A percentile compares a stretch with the other conserved stretches of the same genome.
Evolutionary conservation across 2,888 invertebrate species (phyloP).

Genomic region (Parnassius smintheus): DNA sequence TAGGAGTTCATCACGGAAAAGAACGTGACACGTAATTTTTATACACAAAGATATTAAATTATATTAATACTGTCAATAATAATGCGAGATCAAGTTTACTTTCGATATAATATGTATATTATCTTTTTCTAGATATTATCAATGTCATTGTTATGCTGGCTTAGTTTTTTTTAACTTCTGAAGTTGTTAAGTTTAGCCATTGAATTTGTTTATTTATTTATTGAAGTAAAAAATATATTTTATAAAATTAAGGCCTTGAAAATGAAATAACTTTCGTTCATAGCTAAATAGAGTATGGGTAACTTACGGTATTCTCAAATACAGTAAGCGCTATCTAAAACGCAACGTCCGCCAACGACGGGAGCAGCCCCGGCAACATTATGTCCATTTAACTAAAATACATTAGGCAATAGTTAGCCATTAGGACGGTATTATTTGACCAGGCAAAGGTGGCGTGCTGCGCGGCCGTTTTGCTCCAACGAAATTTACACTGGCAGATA

Average conservation of each 20-base stretch:
- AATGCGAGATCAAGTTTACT: too few relatives aligned
- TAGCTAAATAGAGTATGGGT: slow-evolving; percentile 55
- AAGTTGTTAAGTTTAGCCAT: too few relatives aligned
- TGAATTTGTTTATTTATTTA: too few relatives aligned
- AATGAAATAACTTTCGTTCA: slow-evolving; percentile 39
- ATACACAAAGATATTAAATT: too few relatives aligned
- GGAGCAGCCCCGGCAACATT: slow-evolving; percentile 55
- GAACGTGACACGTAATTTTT: too few relatives aligned
- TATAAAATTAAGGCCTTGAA: neutral
- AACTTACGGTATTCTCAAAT: slow-evolving; percentile 49
- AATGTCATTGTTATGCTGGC: too few relatives aligned
- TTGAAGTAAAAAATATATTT: too few relatives aligned
- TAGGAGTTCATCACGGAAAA: too few relatives aligned
- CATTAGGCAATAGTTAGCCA: slow-evolving; percentile 77
- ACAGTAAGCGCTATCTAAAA: slow-evolving; percentile 64
- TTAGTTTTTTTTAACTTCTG: too few relatives aligned
- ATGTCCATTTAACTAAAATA: slow-evolving; percentile 69
- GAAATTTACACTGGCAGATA: slow-evolving; percentile 74
- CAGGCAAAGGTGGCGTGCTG: slow-evolving; percentile 72
- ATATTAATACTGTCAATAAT: too few relatives aligned
- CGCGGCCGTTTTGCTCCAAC: slow-evolving; percentile 60
- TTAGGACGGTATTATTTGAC: slow-evolving; percentile 76
- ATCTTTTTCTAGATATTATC: too few relatives aligned
- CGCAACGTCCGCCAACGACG: slow-evolving; percentile 57
- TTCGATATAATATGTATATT: too few relatives aligned